These are phyloP conservation scores for Cryptomyrus ogoouensis DNA, from an alignment of 2,113 vertebrate genomes.

Conservation along the genomic window DNA sequence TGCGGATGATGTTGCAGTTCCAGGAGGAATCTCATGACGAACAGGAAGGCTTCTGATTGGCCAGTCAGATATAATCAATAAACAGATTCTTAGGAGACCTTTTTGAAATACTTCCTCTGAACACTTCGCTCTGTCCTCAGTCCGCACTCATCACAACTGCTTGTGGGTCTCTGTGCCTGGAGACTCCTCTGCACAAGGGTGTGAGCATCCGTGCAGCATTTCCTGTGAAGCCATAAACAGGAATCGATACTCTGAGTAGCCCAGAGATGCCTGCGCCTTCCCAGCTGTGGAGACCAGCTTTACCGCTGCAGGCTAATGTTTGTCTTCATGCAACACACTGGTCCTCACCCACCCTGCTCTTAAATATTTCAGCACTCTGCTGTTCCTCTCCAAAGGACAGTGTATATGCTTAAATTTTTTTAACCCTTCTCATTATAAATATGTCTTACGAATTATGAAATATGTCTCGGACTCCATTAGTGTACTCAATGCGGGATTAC, in stretches of 20 bases:
- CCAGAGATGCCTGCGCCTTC: slow-evolving; percentile 28
- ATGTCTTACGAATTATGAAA: background rate
- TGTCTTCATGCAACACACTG: slow-evolving; percentile 12
- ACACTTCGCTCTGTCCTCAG: background rate
- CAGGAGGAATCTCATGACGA: background rate
- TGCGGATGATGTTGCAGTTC: background rate
- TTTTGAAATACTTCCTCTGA: background rate
- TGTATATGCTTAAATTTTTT: slow-evolving; percentile 3
- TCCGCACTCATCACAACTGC: background rate
- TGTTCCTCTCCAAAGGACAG: slow-evolving; percentile 31
- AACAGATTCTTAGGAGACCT: background rate
- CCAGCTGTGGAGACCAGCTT: slow-evolving; percentile 37
- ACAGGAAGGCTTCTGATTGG: background rate
- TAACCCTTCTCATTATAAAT: background rate
- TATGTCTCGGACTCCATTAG: background rate
- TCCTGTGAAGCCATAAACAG: background rate
- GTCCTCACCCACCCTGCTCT: slow-evolving; percentile 34
- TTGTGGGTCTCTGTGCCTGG: background rate
- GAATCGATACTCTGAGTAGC: slow-evolving; percentile 43
- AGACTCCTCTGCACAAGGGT: background rate
- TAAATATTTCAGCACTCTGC: slow-evolving; percentile 36
- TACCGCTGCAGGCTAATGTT: slow-evolving; percentile 34
- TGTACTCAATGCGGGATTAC: background rate
- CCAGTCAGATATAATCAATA: background rate
- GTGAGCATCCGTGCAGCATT: background rate